Evolutionary conservation across 30 jellyfish, hydroid and myxozoan species (phyloP).

Genomic region (Catostylus mosaicus): DNA sequence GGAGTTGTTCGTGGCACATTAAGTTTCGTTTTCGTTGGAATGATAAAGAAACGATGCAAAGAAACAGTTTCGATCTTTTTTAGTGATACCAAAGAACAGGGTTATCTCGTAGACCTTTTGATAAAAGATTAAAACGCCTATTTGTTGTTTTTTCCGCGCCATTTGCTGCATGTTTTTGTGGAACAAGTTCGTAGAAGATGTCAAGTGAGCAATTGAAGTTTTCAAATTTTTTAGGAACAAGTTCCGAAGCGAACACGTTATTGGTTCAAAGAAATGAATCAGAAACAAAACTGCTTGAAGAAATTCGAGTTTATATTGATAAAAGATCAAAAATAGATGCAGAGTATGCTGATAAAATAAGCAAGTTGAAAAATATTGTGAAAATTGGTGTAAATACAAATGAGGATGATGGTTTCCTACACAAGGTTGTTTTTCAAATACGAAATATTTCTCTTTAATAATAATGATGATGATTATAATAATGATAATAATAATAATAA

Average conservation of each 20-base stretch:
- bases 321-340: slow-evolving; percentile 67
- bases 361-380: slow-evolving; percentile 49
- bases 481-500: no score
- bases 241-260: slow-evolving; percentile 19
- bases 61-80: background rate
- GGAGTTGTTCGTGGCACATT: no score
- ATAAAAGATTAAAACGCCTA: no score
- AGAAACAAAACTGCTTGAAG: slow-evolving; percentile 73
- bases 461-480: no score
- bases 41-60: background rate
- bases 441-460: no score
- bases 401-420: slow-evolving; percentile 53
- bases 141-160: no score
- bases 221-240: slow-evolving; percentile 34
- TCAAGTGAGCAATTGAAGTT: background rate
- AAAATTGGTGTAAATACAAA: slow-evolving; percentile 12
- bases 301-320: slow-evolving; percentile 63
- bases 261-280: slow-evolving; percentile 40
- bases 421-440: slow-evolving; percentile 46
- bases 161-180: background rate
- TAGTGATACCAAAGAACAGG: background rate
- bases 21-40: background rate
- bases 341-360: slow-evolving; percentile 78
- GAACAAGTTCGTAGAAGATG: background rate
- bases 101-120: no score